Percentiles rank a stretch among this genome's conserved stretches.
Evolutionary conservation across 2,113 vertebrate genomes (phyloP).

Genomic region (Tyrannus savana): DNA sequence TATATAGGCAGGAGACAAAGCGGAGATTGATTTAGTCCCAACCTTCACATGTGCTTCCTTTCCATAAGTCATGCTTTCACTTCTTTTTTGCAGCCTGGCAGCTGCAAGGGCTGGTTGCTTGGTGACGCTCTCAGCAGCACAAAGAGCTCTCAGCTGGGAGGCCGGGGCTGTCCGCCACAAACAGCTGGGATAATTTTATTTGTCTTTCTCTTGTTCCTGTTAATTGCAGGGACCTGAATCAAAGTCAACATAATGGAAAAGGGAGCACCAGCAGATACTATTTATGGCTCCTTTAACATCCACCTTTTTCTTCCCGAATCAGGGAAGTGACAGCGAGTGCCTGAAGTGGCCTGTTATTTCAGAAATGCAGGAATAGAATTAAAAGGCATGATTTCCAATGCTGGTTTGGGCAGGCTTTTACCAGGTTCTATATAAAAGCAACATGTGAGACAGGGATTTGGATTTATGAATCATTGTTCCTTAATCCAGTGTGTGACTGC

Average conservation of each 20-base stretch:
- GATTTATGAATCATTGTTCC: not conserved
- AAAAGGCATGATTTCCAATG: not conserved
- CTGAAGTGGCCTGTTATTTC: not conserved
- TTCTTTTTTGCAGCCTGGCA: conserved; percentile 70
- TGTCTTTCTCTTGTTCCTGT: conserved; percentile 72
- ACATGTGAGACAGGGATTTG: not conserved
- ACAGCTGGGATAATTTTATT: conserved; percentile 81
- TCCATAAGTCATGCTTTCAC: conserved; percentile 73
- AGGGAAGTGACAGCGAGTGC: not conserved
- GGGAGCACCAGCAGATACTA: conserved; percentile 37
- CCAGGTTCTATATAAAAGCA: not conserved
- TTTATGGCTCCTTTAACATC: conserved; percentile 25
- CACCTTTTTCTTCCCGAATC: not conserved
- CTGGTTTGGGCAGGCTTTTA: not conserved
- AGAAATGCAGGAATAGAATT: not conserved
- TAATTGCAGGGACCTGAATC: conserved; percentile 69
- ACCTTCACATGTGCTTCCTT: conserved; percentile 72
- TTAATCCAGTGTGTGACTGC: not conserved
- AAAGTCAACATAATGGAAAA: conserved; percentile 67
- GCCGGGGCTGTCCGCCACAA: conserved; percentile 81
- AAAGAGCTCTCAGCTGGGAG: conserved; percentile 93
- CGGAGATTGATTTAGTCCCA: conserved; percentile 75
- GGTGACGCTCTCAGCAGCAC: conserved; percentile 88
- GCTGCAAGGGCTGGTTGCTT: conserved; percentile 93
- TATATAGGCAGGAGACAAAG: conserved; percentile 64